Evolutionary conservation across 2,797 vertebrate species (phyloP).

Genomic region (Sphenodon punctatus): DNA sequence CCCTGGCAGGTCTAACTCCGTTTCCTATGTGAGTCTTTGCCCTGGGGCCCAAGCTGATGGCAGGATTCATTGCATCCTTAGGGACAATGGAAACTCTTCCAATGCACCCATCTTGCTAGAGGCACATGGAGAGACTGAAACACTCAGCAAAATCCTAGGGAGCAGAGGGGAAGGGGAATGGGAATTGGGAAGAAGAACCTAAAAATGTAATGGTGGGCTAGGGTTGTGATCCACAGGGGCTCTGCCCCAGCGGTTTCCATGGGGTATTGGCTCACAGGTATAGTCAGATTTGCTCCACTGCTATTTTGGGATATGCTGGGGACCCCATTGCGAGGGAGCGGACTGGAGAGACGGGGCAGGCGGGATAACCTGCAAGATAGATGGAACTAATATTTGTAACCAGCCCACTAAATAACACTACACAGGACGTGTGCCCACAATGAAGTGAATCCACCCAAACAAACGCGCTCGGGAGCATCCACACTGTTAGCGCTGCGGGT

Average conservation of each 20-base stretch:
- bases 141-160: background rate
- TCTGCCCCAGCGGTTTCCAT: background rate
- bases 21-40: background rate
- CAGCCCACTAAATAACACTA: background rate
- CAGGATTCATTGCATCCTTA: background rate
- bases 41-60: background rate
- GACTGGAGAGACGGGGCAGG: background rate
- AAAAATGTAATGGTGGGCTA: background rate
- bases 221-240: background rate
- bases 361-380: background rate
- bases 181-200: background rate
- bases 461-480: too few relatives aligned
- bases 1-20: background rate
- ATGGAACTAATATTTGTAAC: background rate
- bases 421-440: too few relatives aligned
- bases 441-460: too few relatives aligned
- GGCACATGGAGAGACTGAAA: background rate
- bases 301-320: too few relatives aligned
- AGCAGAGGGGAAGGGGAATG: background rate
- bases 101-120: background rate
- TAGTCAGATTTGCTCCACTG: background rate
- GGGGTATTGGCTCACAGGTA: background rate
- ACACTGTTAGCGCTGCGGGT: too few relatives aligned
- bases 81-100: background rate
- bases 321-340: background rate